phyloP scores from a whole-genome alignment of 2,113 vertebrate species.

The Tragelaphus strepsiceros region DNA sequence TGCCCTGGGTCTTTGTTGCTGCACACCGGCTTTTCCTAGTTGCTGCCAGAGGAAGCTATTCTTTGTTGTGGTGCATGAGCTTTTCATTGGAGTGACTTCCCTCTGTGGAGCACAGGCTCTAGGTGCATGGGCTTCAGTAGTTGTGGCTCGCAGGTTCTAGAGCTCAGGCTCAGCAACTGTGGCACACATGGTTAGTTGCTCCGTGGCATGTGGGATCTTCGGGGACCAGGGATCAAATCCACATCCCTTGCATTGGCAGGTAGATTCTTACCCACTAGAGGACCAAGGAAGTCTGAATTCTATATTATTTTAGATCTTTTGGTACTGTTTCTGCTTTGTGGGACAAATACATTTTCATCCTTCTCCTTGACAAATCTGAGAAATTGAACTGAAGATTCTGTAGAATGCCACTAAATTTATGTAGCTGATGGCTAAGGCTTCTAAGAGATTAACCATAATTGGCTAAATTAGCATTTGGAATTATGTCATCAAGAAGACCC shows the following conservation, averaged over 20 bases:
- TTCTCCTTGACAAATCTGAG: slow-evolving; percentile 21
- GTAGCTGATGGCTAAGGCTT: slow-evolving; percentile 48
- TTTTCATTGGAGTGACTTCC: background rate
- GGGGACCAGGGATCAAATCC: background rate
- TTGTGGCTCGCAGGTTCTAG: background rate
- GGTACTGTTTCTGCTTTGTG: background rate
- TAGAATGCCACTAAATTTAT: background rate
- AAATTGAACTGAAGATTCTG: background rate
- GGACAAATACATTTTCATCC: background rate
- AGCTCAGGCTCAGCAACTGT: background rate
- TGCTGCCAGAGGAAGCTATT: background rate
- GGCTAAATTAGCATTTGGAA: slow-evolving; percentile 69
- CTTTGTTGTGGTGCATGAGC: background rate
- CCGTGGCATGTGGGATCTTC: accelerated
- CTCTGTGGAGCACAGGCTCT: background rate
- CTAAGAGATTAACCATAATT: slow-evolving; percentile 58
- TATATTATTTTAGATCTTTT: background rate
- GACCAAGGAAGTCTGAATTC: background rate
- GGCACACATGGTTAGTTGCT: background rate
- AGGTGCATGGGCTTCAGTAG: background rate
- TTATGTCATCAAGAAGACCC: slow-evolving; percentile 64
- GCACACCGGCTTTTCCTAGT: background rate
- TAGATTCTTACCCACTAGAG: background rate
- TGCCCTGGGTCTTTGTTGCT: background rate
- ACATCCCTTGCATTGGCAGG: background rate